Evolutionary conservation across 2,888 invertebrate species (phyloP), one percentile per base, ranked within the genome.

Genomic region (Cyclophora punctaria): DNA sequence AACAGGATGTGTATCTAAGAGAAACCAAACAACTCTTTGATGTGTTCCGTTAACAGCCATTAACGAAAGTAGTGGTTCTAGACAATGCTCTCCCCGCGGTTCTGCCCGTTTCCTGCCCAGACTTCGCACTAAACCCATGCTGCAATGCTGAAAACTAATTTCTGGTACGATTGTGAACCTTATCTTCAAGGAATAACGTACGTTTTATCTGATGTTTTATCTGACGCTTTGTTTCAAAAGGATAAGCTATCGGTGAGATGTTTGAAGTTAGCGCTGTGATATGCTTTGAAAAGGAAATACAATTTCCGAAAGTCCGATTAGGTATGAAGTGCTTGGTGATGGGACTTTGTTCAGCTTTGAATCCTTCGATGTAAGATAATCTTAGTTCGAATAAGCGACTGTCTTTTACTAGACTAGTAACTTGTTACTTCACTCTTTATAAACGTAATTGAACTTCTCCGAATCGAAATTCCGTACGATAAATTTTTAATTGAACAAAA

Each of bases 81-180:
- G 74, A 80, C 82, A 83, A 81, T 78, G 78, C 74, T 63, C 62
- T 69, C 72, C 67, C 67, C 60, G 73, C 71, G 71, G 75, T 71
- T 75, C 66, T 74, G 74, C 72, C 75, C 78, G 82, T 83, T 85
- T 85, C 85, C 85, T 80, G 82, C 67, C 69, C 73, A 84, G 85
- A 84, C 83, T 69, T 62, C 64, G 66, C 69, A 78, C 83, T 83
- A 84, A 80, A 68, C 71, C 57, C 74, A 73, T 37, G 37, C 37
- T 5, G 37, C 37, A 37, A 37, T 37, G 37, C 37, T 2, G 37
- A 37, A 37, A 37, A 4, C 4, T 37, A 33, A 7, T 3, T 3
- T 40, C 5, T 3, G 45, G 46, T 41, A 48, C 51, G 47, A 52
- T 51, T 53, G 45, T 47, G 35, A 50, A 51, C 49, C 47, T n/a